A percentile compares a stretch with the other conserved stretches of the same genome.
These are phyloP conservation scores for Ricordea florida DNA, from an alignment of 92 coral and sea anemone species.

Conservation along the genomic window DNA sequence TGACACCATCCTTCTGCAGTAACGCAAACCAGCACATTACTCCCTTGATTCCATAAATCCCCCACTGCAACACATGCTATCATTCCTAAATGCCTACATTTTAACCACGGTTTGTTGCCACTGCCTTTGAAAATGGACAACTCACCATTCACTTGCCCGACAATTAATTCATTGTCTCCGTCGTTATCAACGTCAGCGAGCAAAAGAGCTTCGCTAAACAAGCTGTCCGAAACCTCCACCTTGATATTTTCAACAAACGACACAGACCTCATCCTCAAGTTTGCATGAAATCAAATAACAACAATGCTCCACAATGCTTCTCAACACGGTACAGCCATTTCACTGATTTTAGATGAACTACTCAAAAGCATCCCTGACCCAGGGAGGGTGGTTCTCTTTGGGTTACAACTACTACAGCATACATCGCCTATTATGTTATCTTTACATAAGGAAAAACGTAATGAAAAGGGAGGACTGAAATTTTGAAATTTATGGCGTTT, in stretches of 20 bases:
- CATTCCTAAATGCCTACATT: slow-evolving; percentile 75
- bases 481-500: no score
- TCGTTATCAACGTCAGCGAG: slow-evolving; percentile 93
- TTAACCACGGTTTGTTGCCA: slow-evolving; percentile 69
- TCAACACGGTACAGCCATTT: no score
- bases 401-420: no score
- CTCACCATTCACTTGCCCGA: slow-evolving; percentile 90
- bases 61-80: slow-evolving; percentile 91
- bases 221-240: slow-evolving; percentile 82
- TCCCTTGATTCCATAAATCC: slow-evolving; percentile 74
- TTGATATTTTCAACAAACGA: slow-evolving; percentile 91
- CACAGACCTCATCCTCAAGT: slow-evolving; percentile 75
- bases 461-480: no score
- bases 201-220: slow-evolving; percentile 74
- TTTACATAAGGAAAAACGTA: no score
- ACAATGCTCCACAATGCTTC: slow-evolving; percentile 2
- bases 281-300: background rate
- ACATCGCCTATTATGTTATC: no score
- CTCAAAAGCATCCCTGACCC: no score
- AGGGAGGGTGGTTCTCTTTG: no score
- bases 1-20: slow-evolving; percentile 98
- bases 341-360: no score
- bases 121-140: slow-evolving; percentile 83
- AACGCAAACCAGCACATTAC: slow-evolving; percentile 72
- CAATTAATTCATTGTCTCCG: slow-evolving; percentile 70